These are phyloP conservation scores for Zaprionus taronus DNA, from an alignment of 1,140 invertebrate genomes.

Conservation along the genomic window DNA sequence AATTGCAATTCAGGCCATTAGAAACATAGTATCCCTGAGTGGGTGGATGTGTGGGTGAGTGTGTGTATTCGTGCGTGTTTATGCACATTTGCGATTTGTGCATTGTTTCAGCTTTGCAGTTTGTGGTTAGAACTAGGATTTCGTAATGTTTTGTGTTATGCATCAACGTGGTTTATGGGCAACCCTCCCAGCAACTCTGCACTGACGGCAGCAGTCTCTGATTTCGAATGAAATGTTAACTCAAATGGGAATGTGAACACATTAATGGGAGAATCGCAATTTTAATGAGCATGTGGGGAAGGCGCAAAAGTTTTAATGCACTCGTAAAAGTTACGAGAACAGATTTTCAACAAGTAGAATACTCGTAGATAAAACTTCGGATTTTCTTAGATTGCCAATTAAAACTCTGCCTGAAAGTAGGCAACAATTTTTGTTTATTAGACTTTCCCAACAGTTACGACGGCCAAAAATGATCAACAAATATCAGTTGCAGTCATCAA, in stretches of 20 bases:
- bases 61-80: background rate
- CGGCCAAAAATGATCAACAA: too few relatives aligned
- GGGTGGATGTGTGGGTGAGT: background rate
- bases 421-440: background rate
- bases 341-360: background rate
- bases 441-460: too few relatives aligned
- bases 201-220: slow-evolving; percentile 4
- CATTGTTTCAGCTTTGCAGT: slow-evolving; percentile 25
- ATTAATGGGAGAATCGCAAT: background rate
- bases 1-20: slow-evolving; percentile 39
- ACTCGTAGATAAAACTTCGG: too few relatives aligned
- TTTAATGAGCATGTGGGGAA: background rate
- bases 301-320: background rate
- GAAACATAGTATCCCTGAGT: slow-evolving; percentile 30
- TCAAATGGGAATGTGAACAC: background rate
- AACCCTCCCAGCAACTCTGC: background rate
- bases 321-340: background rate
- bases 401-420: background rate
- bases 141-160: slow-evolving; percentile 14
- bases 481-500: too few relatives aligned
- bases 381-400: background rate
- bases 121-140: slow-evolving; percentile 26
- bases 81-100: slow-evolving; percentile 23
- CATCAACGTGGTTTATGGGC: slow-evolving; percentile 18
- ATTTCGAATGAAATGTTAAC: slow-evolving; percentile 24